Base-by-base conservation (phyloP, 1,140 invertebrate genomes). In the Cylas formicarius region DNA sequence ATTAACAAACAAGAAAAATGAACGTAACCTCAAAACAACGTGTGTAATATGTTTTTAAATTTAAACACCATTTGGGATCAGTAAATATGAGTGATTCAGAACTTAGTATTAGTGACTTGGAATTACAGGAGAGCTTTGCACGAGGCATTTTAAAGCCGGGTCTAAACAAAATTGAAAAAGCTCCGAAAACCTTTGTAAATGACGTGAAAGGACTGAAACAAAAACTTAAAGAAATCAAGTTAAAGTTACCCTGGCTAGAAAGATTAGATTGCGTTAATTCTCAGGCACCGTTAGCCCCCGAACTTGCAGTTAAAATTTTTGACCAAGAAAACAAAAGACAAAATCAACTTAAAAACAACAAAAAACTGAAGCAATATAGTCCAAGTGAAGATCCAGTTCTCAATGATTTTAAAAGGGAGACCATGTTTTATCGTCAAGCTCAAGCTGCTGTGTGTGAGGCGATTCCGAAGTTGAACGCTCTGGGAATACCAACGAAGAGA, bases 401-500 rank as follows among this genome's bases (percentile, higher is more conserved):
- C n/a, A 89, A 95, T 73, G 92, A 97, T 64, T 95, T 97, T 58
- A 84, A 86, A 62, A 72, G 92, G 27, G 93, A 97, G 71, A 88
- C 87, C 50, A 70, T 80, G 48, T 92, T 97, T 61, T 88, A 96
- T 61, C 72, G 90, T 41, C 92, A 96, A 71, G 94, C 92, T 3
- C 92, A 97, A 61, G 75, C 80, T 20, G 80, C 90, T 10, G 86
- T 90, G 5, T 51, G 92, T 2, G 80, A 88, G 55, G 86, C 78
- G 2, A 74, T 97, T 11, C 72, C 77, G 16, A 73, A 74, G 35
- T 66, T 97, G 3, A 81, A 89, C 32, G 76, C 80, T 48, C 59
- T 91, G 2, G 78, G 77, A 16, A 72, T 96, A 24, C 71, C 76
- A 0, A 95, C 90, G 1, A 83, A 78, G 60, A 74, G 89, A 42